Base-by-base conservation (phyloP, 2,888 invertebrate species). In the Nomada goodeniana region DNA sequence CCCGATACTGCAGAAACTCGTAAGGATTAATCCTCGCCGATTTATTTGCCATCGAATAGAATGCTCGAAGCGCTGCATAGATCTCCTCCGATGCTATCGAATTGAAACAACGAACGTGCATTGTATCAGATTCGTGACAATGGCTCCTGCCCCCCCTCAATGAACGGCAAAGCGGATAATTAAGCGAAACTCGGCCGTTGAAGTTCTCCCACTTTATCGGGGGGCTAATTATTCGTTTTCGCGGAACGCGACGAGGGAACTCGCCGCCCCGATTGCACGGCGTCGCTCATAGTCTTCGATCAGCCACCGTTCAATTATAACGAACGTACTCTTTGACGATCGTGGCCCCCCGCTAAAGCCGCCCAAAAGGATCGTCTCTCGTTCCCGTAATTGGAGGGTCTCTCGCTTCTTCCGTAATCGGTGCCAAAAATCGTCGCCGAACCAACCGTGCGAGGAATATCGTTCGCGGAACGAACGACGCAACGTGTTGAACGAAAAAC, bases 241-340 rank as follows among this genome's bases (percentile, higher is more conserved):
- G 42, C 47, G 71, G 26, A 50, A 26, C 18, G 47, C 70, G 55
- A 52, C 59, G 44, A 50, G 29, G 53, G 79, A 42, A 29, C 55
- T 72, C 79, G 50, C 61, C 72, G 67, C 79, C 72, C 63, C 80
- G 67, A 80, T 80, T 79, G 67, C 50, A 72, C 59, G 29, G 26
- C 23, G n/a, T 42, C 57, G 23, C 50, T 36, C 15, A 76, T 78
- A 68, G 78, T 74, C 67, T 78, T 68, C 78, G 80, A 80, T 79
- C 80, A 79, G 23, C 36, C 72, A 68, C 55, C 80, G 72, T 80
- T 72, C 72, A 72, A 79, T 80, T 80, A 80, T 80, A 80, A 80
- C 52, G 80, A 80, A 68, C 80, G 52, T 42, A 10, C 44, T 67
- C 72, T 72, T 79, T 80, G 80, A 78, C 65, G 53, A 57, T 61